Base-by-base conservation (phyloP, 2,888 invertebrate genomes). In the Carpatolechia fugitivella region DNA sequence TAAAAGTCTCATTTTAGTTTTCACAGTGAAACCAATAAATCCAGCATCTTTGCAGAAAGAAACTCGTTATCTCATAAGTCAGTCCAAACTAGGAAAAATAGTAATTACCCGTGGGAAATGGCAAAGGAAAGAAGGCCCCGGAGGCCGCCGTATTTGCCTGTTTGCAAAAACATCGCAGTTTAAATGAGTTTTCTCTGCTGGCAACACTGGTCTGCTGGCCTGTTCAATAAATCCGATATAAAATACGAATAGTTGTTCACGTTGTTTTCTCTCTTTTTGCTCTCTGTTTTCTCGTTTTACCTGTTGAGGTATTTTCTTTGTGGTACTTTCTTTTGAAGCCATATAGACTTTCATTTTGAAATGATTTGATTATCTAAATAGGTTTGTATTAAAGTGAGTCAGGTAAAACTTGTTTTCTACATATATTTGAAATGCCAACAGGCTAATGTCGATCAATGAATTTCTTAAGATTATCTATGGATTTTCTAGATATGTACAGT, bases 211-310 rank as follows among this genome's bases (percentile, higher is more conserved):
- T 16, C 16, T 14, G 44, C 14, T 29, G 13, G 33, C 10, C 33
- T 18, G 65, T 64, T 62, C 69, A 69, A 75, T 78, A 74, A 76
- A 77, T 78, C 70, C 69, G 67, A 72, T 73, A 72, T 72, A 74
- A 74, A 74, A 78, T 69, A 76, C 70, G 69, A 72, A 72, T 72
- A 63, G 50, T 18, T 49, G 67, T 74, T 76, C 72, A 76, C 72
- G 72, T 75, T 74, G 72, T 74, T 76, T 75, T 67, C 50, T 50
- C 16, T 40, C 36, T 51, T 53, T 51, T 54, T 38, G 29, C 18
- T 18, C 13, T 38, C 33, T 44, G 31, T 47, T 41, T 52, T 52
- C 40, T 6, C 29, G 24, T 44, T 44, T 44, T n/a, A 44, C 40
- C 18, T 41, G 40, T 11, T 18, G 5, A 10, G 11, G 18, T 40